Evolutionary conservation across 2,888 invertebrate species (phyloP), one percentile per base, ranked within the genome.

Genomic region (Chorisops tibialis): DNA sequence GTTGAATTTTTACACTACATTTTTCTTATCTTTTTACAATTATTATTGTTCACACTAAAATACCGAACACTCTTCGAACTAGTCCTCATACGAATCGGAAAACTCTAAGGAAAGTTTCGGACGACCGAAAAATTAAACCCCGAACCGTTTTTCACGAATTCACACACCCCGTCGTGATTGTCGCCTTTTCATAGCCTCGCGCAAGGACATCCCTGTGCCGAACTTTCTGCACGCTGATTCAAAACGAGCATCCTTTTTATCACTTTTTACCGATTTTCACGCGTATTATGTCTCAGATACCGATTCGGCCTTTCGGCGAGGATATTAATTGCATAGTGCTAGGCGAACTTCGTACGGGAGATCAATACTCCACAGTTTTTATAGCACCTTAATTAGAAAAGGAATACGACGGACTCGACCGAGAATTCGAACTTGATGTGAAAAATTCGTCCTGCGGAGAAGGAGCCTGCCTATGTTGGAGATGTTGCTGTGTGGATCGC

Each of bases 341-440:
- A 19, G 7, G 2, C 16, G 43, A 43, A 21, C n/a, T 18, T 45
- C 11, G 30, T 45, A 14, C 56, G 54, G 45, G 61, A 49, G 61
- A 64, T 64, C 63, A 64, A 64, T 64, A 64, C 58, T 64, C 56
- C 51, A 50, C 54, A 45, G 45, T 19, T 24, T 56, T 39, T 30
- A 24, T 41, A 54, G 22, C 39, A 54, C 54, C 54, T n/a, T n/a
- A n/a, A n/a, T n/a, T 30, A 9, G 56, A 56, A 56, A 56, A 45
- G 35, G 56, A 56, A 45, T 56, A 35, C 56, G 43, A 45, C 30
- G 30, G 30, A 24, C 30, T 30, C 43, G 18, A 54, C 21, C 4
- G 22, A 37, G 51, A 38, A 30, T 9, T 30, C 30, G 30, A 30
- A 30, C 30, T 30, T 30, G 9, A 9, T 43, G 43, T 24, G 30